These are phyloP conservation scores for Amiota minor DNA, from an alignment of 2,888 invertebrate species.

Conservation along the genomic window DNA sequence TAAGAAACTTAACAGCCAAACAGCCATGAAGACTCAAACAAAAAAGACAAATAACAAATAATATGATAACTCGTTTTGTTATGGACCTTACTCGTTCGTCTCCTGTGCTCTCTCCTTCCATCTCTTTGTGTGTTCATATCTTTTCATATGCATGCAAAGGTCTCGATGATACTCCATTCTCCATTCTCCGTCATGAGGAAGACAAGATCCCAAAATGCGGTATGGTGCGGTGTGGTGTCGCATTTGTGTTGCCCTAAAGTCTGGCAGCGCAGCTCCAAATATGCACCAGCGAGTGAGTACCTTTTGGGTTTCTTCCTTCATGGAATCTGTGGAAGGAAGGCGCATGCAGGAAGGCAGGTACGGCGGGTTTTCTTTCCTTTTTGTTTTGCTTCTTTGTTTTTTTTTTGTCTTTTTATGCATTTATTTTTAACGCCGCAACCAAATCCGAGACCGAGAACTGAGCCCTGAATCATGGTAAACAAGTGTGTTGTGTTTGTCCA, in stretches of 20 bases:
- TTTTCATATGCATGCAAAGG: background rate
- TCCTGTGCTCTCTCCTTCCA: background rate
- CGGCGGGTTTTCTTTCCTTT: conserved; percentile 17
- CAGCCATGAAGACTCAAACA: conserved; percentile 40
- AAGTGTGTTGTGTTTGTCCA: conserved; percentile 6
- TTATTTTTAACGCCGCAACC: conserved; percentile 17
- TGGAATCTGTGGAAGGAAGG: too few species aligned
- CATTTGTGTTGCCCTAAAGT: conserved; percentile 56
- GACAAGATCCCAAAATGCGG: background rate
- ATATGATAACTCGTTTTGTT: conserved; percentile 69
- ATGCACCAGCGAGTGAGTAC: conserved; percentile 7
- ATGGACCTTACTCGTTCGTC: conserved; percentile 13
- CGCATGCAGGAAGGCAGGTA: too few species aligned
- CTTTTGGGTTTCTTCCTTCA: conserved; percentile 7
- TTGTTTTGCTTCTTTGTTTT: conserved; percentile 28
- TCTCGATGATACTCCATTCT: too few species aligned
- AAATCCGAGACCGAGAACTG: background rate
- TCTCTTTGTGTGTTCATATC: conserved; percentile 4
- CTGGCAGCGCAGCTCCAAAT: conserved; percentile 43
- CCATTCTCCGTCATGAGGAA: too few species aligned
- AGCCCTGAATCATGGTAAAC: background rate
- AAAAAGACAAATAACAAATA: conserved; percentile 63
- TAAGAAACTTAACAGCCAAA: conserved; percentile 33
- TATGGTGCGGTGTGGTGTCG: background rate
- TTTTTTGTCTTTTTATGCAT: conserved; percentile 9